Base-by-base conservation (phyloP, 2,888 invertebrate species). In the Toxonevra muliebris region DNA sequence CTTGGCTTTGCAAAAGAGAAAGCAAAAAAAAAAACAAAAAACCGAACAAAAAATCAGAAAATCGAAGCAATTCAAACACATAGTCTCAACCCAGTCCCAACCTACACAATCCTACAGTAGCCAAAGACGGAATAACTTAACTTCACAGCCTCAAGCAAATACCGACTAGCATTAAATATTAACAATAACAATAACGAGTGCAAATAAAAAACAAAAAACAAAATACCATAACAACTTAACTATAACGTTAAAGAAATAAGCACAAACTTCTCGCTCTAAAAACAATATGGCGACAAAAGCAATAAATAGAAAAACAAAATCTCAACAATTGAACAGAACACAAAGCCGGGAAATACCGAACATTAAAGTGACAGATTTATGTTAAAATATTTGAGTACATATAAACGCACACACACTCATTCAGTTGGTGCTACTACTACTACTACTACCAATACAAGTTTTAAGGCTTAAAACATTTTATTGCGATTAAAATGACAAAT, bases 261-360 rank as follows among this genome's bases (percentile, higher is more conserved):
- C 30, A 68, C 63, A 63, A 68, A 63, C 40, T 67, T 62, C 20
- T 53, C 55, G 8, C 11, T 59, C 53, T 60, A 63, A 45, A 60
- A 65, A 68, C 70, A 68, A 68, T 68, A 70, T 68, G 65, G 65
- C 68, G 65, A 57, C 50, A n/a, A 58, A 20, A 50, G 55, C 68
- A 60, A 68, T 68, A 65, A 68, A 65, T 30, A 30, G 30, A 30
- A 30, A 30, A 30, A 30, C 30, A 61, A 61, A 65, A 59, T 57
- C 57, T 19, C 15, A 5, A 15, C 48, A 66, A 66, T 48, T 57
- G 55, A 61, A 64, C 63, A 63, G 17, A 45, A 7, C n/a, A 59
- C 8, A n/a, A 13, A 42, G 10, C 15, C 42, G 9, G 19, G 10
- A 66, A 52, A 54, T 53, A 61, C 43, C 43, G 60, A 66, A 54